A percentile compares a stretch with the other conserved stretches of the same genome.
Evolutionary conservation across 1,140 invertebrate species (phyloP).

Genomic region (Zaprionus nigranus): DNA sequence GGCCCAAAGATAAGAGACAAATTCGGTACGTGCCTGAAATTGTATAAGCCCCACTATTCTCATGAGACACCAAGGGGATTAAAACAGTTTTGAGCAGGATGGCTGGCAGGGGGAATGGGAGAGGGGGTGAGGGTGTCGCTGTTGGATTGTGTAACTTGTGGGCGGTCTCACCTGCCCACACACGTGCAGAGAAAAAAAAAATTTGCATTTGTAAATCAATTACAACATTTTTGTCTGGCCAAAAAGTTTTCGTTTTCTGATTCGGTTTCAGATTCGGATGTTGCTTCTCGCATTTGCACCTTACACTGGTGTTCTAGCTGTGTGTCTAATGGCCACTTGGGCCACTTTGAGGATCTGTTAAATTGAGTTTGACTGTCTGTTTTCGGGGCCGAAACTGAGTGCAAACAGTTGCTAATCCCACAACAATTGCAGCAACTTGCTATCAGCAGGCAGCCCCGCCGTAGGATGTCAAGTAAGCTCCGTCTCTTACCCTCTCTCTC

Average conservation of each 20-base stretch:
- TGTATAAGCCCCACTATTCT: conserved; percentile 35
- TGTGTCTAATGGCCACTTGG: conserved; percentile 12
- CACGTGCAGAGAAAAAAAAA: conserved; percentile 29
- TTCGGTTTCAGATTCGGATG: not conserved
- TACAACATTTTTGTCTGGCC: conserved; percentile 35
- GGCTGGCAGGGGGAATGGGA: not conserved
- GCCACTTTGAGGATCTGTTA: conserved; percentile 18
- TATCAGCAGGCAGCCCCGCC: conserved; percentile 12
- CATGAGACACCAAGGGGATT: conserved; percentile 13
- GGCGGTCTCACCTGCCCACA: not conserved
- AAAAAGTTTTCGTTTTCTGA: conserved; percentile 20
- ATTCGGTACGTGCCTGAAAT: conserved; percentile 63
- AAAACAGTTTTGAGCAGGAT: conserved; percentile 10
- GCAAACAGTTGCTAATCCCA: conserved; percentile 30
- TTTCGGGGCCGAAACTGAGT: not conserved
- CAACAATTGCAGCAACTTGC: conserved; percentile 21
- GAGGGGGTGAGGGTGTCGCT: not conserved
- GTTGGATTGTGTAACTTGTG: not conserved
- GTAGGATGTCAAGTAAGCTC: not conserved
- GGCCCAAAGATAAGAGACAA: conserved; percentile 22
- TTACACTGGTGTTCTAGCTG: conserved; percentile 13
- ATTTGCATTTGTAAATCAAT: conserved; percentile 57
- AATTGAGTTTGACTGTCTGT: conserved; percentile 19
- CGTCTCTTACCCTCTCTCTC: not conserved
- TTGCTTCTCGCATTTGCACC: conserved; percentile 14